These are phyloP conservation scores for Leptopilina clavipes DNA, from an alignment of 1,140 invertebrate genomes.

Conservation along the genomic window DNA sequence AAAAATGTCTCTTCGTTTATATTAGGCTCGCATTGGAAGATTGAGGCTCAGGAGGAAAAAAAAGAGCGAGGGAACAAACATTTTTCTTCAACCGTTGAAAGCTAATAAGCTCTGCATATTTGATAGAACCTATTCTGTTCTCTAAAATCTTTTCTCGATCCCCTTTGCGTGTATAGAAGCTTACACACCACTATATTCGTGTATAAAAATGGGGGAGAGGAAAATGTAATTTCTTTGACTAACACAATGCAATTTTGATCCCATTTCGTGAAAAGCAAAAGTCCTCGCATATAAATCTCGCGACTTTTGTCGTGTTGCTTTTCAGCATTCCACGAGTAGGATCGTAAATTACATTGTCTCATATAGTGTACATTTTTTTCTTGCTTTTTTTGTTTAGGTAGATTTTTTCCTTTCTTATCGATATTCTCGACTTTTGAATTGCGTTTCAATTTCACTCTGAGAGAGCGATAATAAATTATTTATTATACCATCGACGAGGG, in stretches of 20 bases:
- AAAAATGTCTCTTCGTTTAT: background rate
- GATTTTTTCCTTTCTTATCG: background rate
- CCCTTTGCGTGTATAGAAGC: conserved; percentile 7
- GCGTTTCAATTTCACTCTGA: conserved; percentile 7
- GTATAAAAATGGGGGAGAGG: background rate
- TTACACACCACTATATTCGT: conserved; percentile 12
- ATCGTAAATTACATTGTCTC: background rate
- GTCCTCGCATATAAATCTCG: conserved; percentile 49
- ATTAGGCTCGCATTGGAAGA: background rate
- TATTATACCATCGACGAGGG: conserved; percentile 4
- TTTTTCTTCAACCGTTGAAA: conserved; percentile 51
- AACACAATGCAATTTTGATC: conserved; percentile 62
- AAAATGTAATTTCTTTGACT: conserved; percentile 59
- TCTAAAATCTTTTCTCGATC: conserved; percentile 47
- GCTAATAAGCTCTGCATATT: conserved; percentile 62
- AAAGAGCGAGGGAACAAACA: conserved; percentile 41
- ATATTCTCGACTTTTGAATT: background rate
- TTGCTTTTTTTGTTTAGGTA: background rate
- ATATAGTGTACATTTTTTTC: too few species aligned
- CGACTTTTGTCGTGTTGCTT: conserved; percentile 35
- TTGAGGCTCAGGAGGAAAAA: conserved; percentile 5
- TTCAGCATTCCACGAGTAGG: background rate
- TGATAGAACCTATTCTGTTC: conserved; percentile 55
- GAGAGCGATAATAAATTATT: conserved; percentile 12
- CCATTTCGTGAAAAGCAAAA: conserved; percentile 46